Percentiles rank a stretch among this genome's conserved stretches.
Conservation (phyloP, 2,797 vertebrate species). For the Bradypus variegatus region DNA sequence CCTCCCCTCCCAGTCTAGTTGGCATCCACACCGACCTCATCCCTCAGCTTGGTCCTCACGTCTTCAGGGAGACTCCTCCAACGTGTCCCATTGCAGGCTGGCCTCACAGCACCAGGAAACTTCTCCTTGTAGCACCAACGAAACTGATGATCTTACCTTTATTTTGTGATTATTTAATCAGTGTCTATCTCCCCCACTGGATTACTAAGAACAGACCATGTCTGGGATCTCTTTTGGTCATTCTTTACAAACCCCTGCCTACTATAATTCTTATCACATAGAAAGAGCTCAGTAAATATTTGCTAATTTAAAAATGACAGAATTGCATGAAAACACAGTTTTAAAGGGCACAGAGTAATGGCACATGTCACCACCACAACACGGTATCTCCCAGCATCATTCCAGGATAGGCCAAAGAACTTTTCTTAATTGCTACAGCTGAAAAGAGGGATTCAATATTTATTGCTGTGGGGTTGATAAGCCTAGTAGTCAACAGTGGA, state of each 20-base stretch:
- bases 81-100: not conserved
- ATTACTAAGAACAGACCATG: not conserved
- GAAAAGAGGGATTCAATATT: not conserved
- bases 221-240: not conserved
- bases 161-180: not conserved
- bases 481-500: not conserved
- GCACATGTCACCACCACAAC: not conserved
- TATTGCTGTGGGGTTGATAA: not conserved
- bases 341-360: not conserved
- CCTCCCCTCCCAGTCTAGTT: not conserved
- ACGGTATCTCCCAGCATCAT: not conserved
- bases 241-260: not conserved
- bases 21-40: not conserved
- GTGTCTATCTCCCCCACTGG: not conserved
- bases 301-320: not conserved
- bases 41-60: not conserved
- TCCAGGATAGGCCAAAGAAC: not conserved
- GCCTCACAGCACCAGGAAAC: not conserved
- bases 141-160: not conserved
- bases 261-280: not conserved
- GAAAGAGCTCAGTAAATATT: not conserved
- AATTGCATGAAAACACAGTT: not conserved
- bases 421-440: not conserved
- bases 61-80: not conserved
- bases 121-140: not conserved